These are phyloP conservation scores for Thecophora atra DNA, from an alignment of 2,888 invertebrate species.

Conservation along the genomic window DNA sequence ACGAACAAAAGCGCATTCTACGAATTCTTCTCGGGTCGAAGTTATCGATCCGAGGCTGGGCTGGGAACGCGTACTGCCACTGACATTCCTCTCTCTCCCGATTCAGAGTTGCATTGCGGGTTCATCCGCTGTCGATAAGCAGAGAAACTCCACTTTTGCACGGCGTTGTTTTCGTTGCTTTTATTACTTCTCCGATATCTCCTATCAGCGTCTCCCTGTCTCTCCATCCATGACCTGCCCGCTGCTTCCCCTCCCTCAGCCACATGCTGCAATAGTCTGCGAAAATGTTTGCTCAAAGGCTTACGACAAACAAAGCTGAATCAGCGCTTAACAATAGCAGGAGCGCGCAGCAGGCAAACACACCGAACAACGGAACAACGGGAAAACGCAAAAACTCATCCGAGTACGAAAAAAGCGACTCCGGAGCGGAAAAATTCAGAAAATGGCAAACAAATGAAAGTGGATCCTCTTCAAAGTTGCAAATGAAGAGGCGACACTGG, in stretches of 20 bases:
- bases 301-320: conserved; percentile 38
- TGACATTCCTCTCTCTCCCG: conserved; percentile 16
- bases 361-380: neutral
- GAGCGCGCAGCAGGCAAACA: neutral
- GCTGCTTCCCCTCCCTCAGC: neutral
- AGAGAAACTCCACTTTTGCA: conserved; percentile 24
- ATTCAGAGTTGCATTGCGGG: conserved; percentile 28
- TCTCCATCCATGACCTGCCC: neutral
- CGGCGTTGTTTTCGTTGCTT: neutral
- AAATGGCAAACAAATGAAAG: conserved; percentile 58
- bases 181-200: neutral
- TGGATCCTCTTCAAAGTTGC: conserved; percentile 61
- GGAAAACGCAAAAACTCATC: neutral
- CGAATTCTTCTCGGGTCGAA: neutral
- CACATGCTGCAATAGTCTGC: conserved; percentile 36
- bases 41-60: neutral
- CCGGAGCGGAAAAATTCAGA: conserved; percentile 31
- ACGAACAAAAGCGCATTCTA: conserved; percentile 16
- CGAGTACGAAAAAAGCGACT: neutral
- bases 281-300: conserved; percentile 39
- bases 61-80: conserved; percentile 1
- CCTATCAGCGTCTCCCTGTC: neutral
- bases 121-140: conserved; percentile 21
- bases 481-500: conserved; percentile 53
- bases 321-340: conserved; percentile 32